Base-by-base conservation (phyloP, 1,140 invertebrate genomes). In the Rhopalosiphum padi region DNA sequence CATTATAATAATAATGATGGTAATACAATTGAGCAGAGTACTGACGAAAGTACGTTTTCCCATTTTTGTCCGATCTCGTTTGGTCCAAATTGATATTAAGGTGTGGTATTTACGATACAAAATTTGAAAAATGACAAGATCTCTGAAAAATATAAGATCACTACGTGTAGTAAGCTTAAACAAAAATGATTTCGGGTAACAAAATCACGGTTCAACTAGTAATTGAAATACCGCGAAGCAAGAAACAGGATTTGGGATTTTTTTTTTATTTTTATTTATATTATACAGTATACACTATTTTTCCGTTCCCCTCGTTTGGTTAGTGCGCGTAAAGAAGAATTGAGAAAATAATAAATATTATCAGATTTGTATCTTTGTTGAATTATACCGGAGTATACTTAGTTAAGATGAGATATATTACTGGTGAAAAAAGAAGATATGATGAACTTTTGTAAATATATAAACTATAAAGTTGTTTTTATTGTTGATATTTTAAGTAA, bases 11-110 rank as follows among this genome's bases (percentile, higher is more conserved):
- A 55, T 60, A 9, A 68, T 68, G 3, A 68, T n/a, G 60, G 18
- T n/a, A 68, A 77, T 77, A n/a, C 6, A n/a, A 77, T 18, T 11
- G 11, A 77, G 60, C n/a, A 77, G 30, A n/a, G 30, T n/a, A 18
- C 60, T n/a, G 15, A 30, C 5, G 1, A 77, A 77, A n/a, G 60
- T n/a, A 35, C 30, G 60, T n/a, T 68, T 68, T 68, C 60, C 15
- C 30, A 18, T n/a, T 11, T 25, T 60, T 30, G 8, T 11, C 60
- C 60, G 30, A 77, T 77, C 60, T 77, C n/a, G 60, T 77, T 77
- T 77, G 60, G 60, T n/a, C 30, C 60, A 77, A 77, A 77, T 77
- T n/a, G 60, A 77, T 77, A 77, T 35, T 77, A 77, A 77, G 60
- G 60, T n/a, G 60, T 15, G 30, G 15, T 77, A 77, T 77, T 77